Percentiles rank a stretch among this genome's conserved stretches.
phyloP scores from a whole-genome alignment of 2,797 vertebrate genomes.

The Myripristis jacobus region DNA sequence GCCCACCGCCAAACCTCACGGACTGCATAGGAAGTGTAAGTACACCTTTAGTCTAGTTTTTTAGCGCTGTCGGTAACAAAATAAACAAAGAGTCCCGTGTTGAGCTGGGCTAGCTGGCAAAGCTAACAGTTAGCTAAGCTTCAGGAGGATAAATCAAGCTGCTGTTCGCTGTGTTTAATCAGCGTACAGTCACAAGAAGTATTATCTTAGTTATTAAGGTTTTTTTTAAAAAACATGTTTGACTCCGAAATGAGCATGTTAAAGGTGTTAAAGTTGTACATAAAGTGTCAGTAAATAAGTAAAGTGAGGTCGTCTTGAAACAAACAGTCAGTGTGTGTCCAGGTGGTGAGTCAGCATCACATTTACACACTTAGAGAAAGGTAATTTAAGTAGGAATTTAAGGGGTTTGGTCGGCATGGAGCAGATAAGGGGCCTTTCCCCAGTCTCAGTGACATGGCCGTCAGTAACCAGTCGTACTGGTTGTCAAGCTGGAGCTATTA shows the following conservation, averaged over 20 bases:
- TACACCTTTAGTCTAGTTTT: conserved; percentile 55
- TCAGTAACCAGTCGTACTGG: conserved; percentile 64
- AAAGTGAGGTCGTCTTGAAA: background rate
- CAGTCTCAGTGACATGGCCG: background rate
- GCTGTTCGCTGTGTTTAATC: background rate
- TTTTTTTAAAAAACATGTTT: accelerated
- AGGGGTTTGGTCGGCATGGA: background rate
- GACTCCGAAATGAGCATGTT: too few species aligned
- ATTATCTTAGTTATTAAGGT: background rate
- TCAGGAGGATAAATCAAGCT: conserved; percentile 8
- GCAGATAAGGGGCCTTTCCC: background rate
- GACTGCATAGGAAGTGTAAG: conserved; percentile 96
- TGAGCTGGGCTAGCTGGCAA: background rate
- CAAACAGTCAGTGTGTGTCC: background rate
- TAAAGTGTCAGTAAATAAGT: background rate
- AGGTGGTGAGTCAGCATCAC: conserved; percentile 34
- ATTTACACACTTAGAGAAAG: conserved; percentile 5
- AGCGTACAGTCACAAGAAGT: background rate
- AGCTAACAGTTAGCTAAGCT: conserved; percentile 43
- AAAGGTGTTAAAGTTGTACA: background rate
- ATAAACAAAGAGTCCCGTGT: conserved; percentile 72
- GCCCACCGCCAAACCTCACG: conserved; percentile 91
- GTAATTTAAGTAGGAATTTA: background rate
- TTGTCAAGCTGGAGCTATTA: conserved; percentile 31
- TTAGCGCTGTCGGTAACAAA: conserved; percentile 16